These are phyloP conservation scores for Slavum lentiscoides DNA, from an alignment of 2,888 invertebrate species.

Conservation along the genomic window DNA sequence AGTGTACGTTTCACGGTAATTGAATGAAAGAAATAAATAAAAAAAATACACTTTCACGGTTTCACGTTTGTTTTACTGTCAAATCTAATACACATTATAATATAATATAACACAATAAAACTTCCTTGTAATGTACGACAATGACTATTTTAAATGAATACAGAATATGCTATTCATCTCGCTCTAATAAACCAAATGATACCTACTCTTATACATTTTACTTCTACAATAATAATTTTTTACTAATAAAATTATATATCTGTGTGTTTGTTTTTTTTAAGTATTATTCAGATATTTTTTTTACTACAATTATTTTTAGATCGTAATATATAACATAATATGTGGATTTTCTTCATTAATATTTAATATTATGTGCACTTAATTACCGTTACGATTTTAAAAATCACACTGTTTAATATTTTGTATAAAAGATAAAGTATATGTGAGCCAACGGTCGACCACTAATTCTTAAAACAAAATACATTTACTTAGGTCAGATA, in stretches of 20 bases:
- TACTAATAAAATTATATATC: constrained; percentile 3
- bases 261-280: too few species aligned
- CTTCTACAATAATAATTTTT: background rate
- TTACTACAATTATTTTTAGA: too few species aligned
- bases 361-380: too few species aligned
- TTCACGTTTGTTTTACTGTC: constrained; percentile 31
- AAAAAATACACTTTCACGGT: constrained; percentile 7
- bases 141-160: constrained; percentile 16
- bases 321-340: too few species aligned
- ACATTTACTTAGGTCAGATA: too few species aligned
- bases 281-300: too few species aligned
- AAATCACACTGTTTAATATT: too few species aligned
- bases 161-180: constrained; percentile 3
- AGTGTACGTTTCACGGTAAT: background rate
- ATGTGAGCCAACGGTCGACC: too few species aligned
- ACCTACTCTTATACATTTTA: background rate
- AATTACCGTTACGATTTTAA: too few species aligned
- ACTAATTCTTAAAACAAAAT: too few species aligned
- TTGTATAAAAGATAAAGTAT: too few species aligned
- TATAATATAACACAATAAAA: constrained; percentile 12
- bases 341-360: too few species aligned
- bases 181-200: constrained; percentile 31
- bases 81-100: constrained; percentile 1
- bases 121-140: constrained; percentile 14
- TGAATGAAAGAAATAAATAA: background rate